A percentile compares a stretch with the other conserved stretches of the same genome.
Conservation (phyloP, 2,888 invertebrate species). For the Acrobasis consociella region DNA sequence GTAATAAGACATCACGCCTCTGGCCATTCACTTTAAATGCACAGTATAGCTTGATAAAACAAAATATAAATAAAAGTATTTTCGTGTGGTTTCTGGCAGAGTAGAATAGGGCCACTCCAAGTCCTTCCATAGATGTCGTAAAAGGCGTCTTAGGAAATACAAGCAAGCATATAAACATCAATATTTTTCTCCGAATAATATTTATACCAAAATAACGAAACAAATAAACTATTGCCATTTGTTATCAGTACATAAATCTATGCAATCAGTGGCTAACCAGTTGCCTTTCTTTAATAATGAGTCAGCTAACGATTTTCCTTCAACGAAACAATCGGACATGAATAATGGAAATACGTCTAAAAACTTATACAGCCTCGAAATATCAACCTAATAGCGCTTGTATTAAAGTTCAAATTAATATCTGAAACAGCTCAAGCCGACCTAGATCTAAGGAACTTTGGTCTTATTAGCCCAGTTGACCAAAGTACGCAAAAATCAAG, state of each 20-base stretch:
- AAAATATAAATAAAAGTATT: too few species aligned
- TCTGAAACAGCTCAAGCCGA: slow-evolving; percentile 42
- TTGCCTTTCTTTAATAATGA: slow-evolving; percentile 72
- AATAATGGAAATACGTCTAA: slow-evolving; percentile 65
- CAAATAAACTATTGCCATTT: slow-evolving; percentile 39
- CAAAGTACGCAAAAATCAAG: slow-evolving; percentile 32
- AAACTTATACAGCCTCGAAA: neutral
- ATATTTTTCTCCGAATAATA: neutral
- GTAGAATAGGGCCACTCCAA: too few species aligned
- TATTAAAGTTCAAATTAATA: neutral
- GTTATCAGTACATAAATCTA: slow-evolving; percentile 44
- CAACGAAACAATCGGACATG: slow-evolving; percentile 69
- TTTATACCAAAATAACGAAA: slow-evolving; percentile 34
- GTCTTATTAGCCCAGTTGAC: slow-evolving; percentile 17
- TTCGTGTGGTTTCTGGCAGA: too few species aligned
- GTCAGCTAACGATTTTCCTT: slow-evolving; percentile 77
- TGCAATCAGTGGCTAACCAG: slow-evolving; percentile 39
- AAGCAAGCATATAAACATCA: too few species aligned
- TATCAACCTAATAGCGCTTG: neutral
- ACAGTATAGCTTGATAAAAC: too few species aligned
- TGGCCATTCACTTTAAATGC: too few species aligned
- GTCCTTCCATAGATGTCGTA: too few species aligned
- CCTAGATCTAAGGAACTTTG: slow-evolving; percentile 55
- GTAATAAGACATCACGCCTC: too few species aligned
- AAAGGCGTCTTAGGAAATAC: too few species aligned